Base-by-base conservation (phyloP, 2,113 vertebrate genomes). In the Barbus barbus region DNA sequence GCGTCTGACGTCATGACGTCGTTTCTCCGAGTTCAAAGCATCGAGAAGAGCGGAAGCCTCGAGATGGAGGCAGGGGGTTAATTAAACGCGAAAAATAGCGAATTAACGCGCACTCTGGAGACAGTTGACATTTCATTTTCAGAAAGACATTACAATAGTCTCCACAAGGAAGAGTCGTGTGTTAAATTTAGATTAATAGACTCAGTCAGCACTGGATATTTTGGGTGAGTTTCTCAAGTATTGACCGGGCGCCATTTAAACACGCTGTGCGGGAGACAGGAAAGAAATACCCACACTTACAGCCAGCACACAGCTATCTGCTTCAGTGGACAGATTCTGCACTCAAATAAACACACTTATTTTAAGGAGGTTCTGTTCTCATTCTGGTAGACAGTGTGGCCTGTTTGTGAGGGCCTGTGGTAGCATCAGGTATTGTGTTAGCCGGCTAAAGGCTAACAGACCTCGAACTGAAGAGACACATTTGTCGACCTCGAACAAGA, bases 161-260 rank as follows among this genome's bases (percentile, higher is more conserved):
- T 83, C 56, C 56, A n/a, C 61, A 80, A 85, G 65, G 87, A 86
- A 84, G 86, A 88, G 53, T 78, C 81, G 85, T 82, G 83, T 82
- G 60, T 83, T 79, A 86, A 82, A 48, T 78, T n/a, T 85, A 87
- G 73, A 13, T 83, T 85, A 76, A 81, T 88, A 81, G 20, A 31
- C 86, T 82, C 73, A 82, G 84, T 85, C 85, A 87, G 86, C 89
- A 56, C 75, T 88, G 89, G 89, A 90, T 88, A 81, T 85, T 87
- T 82, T 86, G 78, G 87, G 89, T 88, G 89, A 90, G 89, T 90
- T 90, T 82, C 67, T 80, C 78, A 78, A 86, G 84, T 80, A 80
- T 86, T 69, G 53, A 85, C 84, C 78, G 87, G 85, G 84, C 89
- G 87, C 89, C 89, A 90, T 88, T 88, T 86, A 87, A 87, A 85